Evolutionary conservation across 2,797 vertebrate species (phyloP).

Genomic region (Aplochiton taeniatus): DNA sequence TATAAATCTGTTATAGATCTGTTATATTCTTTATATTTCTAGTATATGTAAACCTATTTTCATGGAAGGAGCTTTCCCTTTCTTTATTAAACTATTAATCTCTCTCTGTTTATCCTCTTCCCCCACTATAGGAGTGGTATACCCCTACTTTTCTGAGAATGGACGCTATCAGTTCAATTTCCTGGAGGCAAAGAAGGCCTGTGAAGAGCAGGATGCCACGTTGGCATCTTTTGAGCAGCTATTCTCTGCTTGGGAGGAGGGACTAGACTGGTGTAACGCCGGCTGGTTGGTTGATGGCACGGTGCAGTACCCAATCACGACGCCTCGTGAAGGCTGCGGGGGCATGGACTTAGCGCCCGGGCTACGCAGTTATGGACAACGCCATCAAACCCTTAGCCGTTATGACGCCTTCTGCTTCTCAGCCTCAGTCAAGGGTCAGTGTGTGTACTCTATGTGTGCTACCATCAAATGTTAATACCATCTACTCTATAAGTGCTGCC

Average conservation of each 20-base stretch:
- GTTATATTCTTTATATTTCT: no score
- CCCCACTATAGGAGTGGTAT: slow-evolving; percentile 82
- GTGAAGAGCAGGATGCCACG: slow-evolving; percentile 81
- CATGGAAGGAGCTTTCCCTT: no score
- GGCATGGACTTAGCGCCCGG: slow-evolving; percentile 80
- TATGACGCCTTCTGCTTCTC: slow-evolving; percentile 93
- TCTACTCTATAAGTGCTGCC: neutral
- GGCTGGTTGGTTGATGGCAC: slow-evolving; percentile 92
- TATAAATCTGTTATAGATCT: no score
- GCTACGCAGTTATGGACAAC: slow-evolving; percentile 85
- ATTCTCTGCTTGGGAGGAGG: slow-evolving; percentile 86
- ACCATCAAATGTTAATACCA: neutral
- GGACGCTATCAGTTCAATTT: slow-evolving; percentile 89
- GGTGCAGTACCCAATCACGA: slow-evolving; percentile 87
- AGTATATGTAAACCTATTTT: no score
- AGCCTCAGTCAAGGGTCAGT: slow-evolving; percentile 79
- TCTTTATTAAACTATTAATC: neutral
- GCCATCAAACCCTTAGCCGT: slow-evolving; percentile 74
- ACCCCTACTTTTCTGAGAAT: slow-evolving; percentile 83
- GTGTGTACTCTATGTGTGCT: neutral
- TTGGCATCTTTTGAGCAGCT: slow-evolving; percentile 91
- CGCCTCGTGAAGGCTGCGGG: slow-evolving; percentile 82
- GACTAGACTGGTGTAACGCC: slow-evolving; percentile 92
- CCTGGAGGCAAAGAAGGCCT: slow-evolving; percentile 77
- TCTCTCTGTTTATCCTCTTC: neutral